Evolutionary conservation across 2,113 vertebrate genomes (phyloP).

Genomic region (Octodon degus): DNA sequence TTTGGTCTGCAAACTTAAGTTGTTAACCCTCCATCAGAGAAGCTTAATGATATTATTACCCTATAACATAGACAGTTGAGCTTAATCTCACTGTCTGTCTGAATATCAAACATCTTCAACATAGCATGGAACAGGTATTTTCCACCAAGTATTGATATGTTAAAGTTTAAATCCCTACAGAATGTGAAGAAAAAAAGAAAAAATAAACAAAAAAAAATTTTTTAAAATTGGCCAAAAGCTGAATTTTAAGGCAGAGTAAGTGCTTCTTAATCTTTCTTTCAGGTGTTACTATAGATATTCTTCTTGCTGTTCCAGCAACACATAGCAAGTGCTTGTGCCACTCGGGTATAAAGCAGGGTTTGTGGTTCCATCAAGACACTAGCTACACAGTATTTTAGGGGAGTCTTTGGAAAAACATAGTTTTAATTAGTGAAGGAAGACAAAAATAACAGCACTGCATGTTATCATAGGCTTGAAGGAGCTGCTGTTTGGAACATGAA

Average conservation of each 20-base stretch:
- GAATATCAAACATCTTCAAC: too few species aligned
- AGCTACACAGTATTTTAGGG: not conserved
- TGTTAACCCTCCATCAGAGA: too few species aligned
- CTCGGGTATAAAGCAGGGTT: not conserved
- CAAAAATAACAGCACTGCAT: not conserved
- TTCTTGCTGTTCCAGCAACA: not conserved
- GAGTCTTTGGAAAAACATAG: conserved; percentile 9
- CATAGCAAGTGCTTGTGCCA: not conserved
- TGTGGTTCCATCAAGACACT: not conserved
- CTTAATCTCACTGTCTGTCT: too few species aligned
- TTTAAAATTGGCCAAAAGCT: not conserved
- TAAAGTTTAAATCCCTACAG: too few species aligned
- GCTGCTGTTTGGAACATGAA: not conserved
- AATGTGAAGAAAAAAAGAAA: too few species aligned
- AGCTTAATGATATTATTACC: too few species aligned
- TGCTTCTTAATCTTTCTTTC: not conserved
- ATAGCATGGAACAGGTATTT: too few species aligned
- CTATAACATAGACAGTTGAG: too few species aligned
- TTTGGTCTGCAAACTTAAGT: too few species aligned
- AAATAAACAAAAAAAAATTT: too few species aligned
- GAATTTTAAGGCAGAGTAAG: not conserved
- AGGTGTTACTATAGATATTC: not conserved
- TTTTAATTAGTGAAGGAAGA: not conserved
- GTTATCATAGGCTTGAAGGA: not conserved
- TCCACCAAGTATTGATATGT: too few species aligned